A percentile compares a stretch with the other conserved stretches of the same genome.
Conservation (phyloP, 2,113 vertebrate species). For the Cololabis saira region DNA sequence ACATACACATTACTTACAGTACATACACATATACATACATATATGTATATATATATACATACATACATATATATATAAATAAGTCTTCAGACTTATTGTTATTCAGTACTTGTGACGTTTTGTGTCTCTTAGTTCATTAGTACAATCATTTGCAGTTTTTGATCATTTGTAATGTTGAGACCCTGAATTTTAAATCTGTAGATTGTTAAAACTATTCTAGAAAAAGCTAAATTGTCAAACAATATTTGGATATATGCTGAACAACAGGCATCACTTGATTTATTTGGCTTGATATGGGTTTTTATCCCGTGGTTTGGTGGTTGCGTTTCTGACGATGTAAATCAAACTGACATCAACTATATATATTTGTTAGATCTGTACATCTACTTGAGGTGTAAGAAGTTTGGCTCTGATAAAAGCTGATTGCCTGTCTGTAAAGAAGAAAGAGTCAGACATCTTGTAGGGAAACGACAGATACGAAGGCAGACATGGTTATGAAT, state of each 20-base stretch:
- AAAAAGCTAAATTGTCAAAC: constrained; percentile 4
- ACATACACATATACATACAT: no score
- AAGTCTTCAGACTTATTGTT: background rate
- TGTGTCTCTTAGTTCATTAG: background rate
- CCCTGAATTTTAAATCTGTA: constrained; percentile 20
- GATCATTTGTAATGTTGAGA: background rate
- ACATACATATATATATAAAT: no score
- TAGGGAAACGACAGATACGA: constrained; percentile 41
- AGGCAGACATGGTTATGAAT: constrained; percentile 33
- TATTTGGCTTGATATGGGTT: constrained; percentile 1
- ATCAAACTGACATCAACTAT: constrained; percentile 25
- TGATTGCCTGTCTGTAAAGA: constrained; percentile 51
- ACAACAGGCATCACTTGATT: background rate
- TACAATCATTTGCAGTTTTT: constrained; percentile 14
- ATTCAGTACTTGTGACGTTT: no score
- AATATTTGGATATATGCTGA: background rate
- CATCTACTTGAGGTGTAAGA: constrained; percentile 3
- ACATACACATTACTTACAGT: no score
- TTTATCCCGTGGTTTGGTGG: constrained; percentile 3
- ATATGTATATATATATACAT: no score
- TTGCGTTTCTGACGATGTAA: constrained; percentile 20
- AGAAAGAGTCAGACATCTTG: constrained; percentile 35
- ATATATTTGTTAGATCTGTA: constrained; percentile 42
- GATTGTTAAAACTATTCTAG: background rate
- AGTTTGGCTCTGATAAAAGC: constrained; percentile 54